Evolutionary conservation across 1,140 invertebrate genomes (phyloP), one percentile per base, ranked within the genome.

Genomic region (Leptinotarsa defecta): DNA sequence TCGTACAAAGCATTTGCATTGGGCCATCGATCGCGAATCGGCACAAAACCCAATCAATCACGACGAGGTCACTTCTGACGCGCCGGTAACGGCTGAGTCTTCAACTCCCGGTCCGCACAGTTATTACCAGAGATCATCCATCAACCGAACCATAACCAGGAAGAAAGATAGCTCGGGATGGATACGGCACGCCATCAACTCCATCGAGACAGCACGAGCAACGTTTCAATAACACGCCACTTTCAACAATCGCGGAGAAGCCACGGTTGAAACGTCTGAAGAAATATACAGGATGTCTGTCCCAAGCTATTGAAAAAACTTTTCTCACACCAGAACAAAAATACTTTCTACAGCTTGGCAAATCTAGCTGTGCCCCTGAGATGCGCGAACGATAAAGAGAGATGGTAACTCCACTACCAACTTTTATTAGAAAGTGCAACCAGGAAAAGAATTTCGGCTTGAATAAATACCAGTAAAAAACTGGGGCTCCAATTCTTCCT

Each of bases 41-140:
- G 17, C 64, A 67, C 64, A 67, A 67, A 67, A 70, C 8, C n/a
- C n/a, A 70, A 70, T 70, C 68, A 70, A 70, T 70, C 68, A 70
- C 68, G 49, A 70, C 48, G 68, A 48, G 68, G 68, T 49, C 43
- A 70, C 6, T 49, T 70, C 22, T 70, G 68, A 70, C 69, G n/a
- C n/a, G n/a, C n/a, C 52, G 52, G 52, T 57, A 57, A 57, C 52
- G n/a, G 52, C 52, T 57, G 74, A 74, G 68, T 74, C 73, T 68
- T 77, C 49, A 77, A 74, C 76, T 77, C 73, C 52, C 65, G 43
- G 52, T 63, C 64, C n/a, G 73, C 71, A 77, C 17, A 71, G 68
- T 77, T 77, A 74, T 74, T 71, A 77, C 71, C 71, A 62, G 61
- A 69, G 52, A 71, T 70, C 76, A 77, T 77, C 72, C 71, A 77